These are phyloP conservation scores for Haemorhous mexicanus DNA, from an alignment of 2,113 vertebrate genomes.

Conservation along the genomic window DNA sequence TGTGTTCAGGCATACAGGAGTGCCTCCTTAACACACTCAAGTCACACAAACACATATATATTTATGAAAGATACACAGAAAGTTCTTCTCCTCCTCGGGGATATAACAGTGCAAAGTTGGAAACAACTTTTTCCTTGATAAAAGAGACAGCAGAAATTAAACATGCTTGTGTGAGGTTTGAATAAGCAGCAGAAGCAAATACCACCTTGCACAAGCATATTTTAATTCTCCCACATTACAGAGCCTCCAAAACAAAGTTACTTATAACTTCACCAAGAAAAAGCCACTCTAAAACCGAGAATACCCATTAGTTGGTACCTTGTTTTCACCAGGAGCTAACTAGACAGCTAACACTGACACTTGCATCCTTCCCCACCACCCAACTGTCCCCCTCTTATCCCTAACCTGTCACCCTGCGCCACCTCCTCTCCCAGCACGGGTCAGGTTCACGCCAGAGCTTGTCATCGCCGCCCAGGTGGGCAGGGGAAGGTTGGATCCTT, in stretches of 20 bases:
- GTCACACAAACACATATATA: fast-evolving
- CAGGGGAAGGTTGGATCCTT: neutral
- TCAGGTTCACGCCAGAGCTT: neutral
- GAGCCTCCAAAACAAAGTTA: neutral
- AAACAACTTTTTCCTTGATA: neutral
- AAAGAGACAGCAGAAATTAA: neutral
- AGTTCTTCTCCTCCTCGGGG: neutral
- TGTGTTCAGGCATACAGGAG: neutral
- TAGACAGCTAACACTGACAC: neutral
- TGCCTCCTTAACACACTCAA: neutral
- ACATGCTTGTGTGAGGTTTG: neutral
- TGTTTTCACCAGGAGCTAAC: neutral
- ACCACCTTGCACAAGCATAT: neutral
- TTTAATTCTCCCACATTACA: neutral
- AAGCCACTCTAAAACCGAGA: neutral
- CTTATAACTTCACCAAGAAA: neutral
- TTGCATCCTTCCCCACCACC: neutral
- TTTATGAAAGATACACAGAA: neutral
- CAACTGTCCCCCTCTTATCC: neutral
- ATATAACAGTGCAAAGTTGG: neutral
- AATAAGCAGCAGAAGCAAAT: neutral
- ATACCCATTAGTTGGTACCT: neutral
- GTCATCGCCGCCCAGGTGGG: neutral
- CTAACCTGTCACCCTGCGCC: neutral
- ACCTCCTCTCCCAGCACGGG: neutral